These are phyloP conservation scores for Cephus runcator DNA, from an alignment of 2,888 invertebrate genomes.

Conservation along the genomic window DNA sequence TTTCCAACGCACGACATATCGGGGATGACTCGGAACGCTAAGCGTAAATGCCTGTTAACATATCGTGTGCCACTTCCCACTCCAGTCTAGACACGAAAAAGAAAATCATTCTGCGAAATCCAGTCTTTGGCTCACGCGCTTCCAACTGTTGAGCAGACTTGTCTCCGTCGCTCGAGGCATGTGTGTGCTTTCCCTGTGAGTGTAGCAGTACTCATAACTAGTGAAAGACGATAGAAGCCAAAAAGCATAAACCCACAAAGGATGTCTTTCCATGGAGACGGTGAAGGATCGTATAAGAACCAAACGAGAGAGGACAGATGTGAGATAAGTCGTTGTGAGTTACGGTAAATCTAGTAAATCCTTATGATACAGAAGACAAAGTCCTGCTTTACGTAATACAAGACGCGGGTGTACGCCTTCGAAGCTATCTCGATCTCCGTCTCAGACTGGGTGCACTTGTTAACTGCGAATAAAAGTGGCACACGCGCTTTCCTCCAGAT, in stretches of 20 bases:
- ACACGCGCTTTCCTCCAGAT: slow-evolving; percentile 35
- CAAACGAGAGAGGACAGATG: not conserved
- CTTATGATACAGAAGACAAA: not conserved
- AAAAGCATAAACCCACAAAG: not conserved
- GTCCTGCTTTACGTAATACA: not conserved
- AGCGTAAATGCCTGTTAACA: slow-evolving; percentile 8
- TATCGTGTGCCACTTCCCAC: slow-evolving; percentile 3
- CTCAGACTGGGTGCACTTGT: not conserved
- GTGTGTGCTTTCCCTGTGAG: not conserved
- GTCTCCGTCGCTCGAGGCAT: not conserved
- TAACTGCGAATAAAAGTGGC: slow-evolving; percentile 40
- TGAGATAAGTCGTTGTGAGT: not conserved
- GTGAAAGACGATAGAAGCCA: not conserved
- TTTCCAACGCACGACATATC: slow-evolving; percentile 22
- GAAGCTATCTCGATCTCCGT: not conserved
- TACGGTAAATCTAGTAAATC: not conserved
- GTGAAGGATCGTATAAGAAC: not conserved
- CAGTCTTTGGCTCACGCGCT: not conserved
- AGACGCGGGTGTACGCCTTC: not conserved
- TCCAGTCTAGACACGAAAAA: slow-evolving; percentile 2
- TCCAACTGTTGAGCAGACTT: not conserved
- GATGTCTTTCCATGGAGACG: not conserved
- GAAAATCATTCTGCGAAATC: slow-evolving; percentile 5
- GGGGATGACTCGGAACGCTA: not conserved
- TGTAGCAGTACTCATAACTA: not conserved